Evolutionary conservation across 2,113 vertebrate genomes (phyloP).

Genomic region (Hyaena hyaena): DNA sequence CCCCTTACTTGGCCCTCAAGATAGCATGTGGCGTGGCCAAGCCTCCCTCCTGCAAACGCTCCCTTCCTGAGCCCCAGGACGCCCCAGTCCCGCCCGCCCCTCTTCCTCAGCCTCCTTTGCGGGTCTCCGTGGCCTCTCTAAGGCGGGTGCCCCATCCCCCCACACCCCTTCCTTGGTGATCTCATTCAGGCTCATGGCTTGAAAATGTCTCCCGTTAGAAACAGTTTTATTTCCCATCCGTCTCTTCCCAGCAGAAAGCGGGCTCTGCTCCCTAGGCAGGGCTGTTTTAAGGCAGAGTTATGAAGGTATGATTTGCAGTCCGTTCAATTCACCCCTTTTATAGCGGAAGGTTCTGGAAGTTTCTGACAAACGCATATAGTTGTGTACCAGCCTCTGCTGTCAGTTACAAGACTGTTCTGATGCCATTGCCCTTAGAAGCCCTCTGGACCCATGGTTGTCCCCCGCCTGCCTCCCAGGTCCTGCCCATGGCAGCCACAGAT

Average conservation of each 20-base stretch:
- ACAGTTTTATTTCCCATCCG: neutral
- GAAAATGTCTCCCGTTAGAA: fast-evolving
- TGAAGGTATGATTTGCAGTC: neutral
- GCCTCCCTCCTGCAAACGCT: neutral
- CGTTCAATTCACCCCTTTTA: neutral
- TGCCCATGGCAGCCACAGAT: neutral
- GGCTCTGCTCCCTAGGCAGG: fast-evolving
- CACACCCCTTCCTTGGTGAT: neutral
- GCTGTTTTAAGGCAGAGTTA: neutral
- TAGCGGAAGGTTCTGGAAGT: neutral
- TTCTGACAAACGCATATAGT: neutral
- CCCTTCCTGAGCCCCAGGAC: neutral
- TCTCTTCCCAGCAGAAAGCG: neutral
- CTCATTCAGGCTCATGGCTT: neutral
- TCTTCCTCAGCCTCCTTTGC: neutral
- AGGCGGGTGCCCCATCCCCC: fast-evolving
- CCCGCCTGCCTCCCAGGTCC: too few species aligned
- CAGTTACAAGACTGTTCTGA: neutral
- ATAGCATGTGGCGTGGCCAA: neutral
- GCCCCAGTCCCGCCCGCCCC: neutral
- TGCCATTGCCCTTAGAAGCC: neutral
- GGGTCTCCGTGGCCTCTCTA: neutral
- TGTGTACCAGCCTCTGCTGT: fast-evolving
- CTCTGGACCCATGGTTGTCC: neutral
- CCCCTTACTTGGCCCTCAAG: neutral